Evolutionary conservation across 2,797 vertebrate genomes (phyloP).

Genomic region (Cirrhinus mrigala): DNA sequence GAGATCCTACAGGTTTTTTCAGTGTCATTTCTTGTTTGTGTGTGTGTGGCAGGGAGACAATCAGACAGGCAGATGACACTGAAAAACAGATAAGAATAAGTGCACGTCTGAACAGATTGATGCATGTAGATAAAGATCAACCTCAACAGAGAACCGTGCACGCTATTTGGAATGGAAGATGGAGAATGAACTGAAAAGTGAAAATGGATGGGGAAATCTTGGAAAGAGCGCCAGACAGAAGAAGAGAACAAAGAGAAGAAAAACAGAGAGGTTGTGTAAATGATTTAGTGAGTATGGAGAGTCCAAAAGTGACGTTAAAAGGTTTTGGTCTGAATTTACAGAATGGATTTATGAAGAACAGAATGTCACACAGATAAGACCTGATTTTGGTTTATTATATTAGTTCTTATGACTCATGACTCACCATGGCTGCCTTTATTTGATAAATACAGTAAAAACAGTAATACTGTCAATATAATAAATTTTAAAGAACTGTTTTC

Average conservation of each 20-base stretch:
- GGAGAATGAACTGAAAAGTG: not conserved
- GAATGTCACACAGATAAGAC: too few species aligned
- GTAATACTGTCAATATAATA: too few species aligned
- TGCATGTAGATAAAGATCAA: constrained; percentile 39
- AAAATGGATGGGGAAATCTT: constrained; percentile 27
- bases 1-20: constrained; percentile 20
- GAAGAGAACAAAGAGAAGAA: constrained; percentile 12
- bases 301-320: not conserved
- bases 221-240: constrained; percentile 9
- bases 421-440: too few species aligned
- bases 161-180: constrained; percentile 4
- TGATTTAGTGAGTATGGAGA: not conserved
- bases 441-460: too few species aligned
- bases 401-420: too few species aligned
- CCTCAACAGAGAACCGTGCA: constrained; percentile 31
- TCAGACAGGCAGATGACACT: constrained; percentile 50
- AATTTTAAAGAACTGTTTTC: too few species aligned
- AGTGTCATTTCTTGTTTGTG: constrained; percentile 42
- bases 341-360: constrained; percentile 9
- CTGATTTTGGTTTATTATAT: not conserved
- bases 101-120: constrained; percentile 55
- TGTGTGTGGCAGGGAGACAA: constrained; percentile 41
- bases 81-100: constrained; percentile 47
- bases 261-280: constrained; percentile 29
- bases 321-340: not conserved